Base-by-base conservation (phyloP, 2,797 vertebrate genomes). In the Eutrigla gurnardus region DNA sequence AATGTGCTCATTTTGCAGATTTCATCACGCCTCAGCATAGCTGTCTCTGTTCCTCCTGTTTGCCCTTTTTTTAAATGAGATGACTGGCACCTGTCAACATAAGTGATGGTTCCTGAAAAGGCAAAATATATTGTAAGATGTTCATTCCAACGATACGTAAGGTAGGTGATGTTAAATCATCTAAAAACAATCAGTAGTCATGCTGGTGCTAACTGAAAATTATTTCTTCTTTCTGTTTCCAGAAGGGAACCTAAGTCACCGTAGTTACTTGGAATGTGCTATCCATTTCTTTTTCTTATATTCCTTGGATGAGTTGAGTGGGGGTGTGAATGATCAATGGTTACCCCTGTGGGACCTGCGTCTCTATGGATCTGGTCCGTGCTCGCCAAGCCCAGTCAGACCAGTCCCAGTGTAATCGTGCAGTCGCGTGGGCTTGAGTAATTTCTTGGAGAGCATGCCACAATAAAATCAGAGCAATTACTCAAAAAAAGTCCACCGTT, bases 381-480 rank as follows among this genome's bases (percentile, higher is more conserved):
- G 53, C 75, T 83, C 55, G 53, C 69, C 82, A 82, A 86, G 39
- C 62, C 62, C 60, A 71, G 66, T 80, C 74, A 78, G 67, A 67
- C 39, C 64, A 80, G 66, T 70, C 45, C 70, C 71, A 71, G 65
- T 89, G 84, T 84, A 80, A 82, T 81, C 57, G 52, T 59, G 65
- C 52, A 42, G 52, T 50, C 46, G 59, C 52, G 59, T 73, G 40
- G 65, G 62, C 63, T 70, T 55, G 37, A 81, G 77, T 85, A 88
- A 87, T 87, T 89, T 88, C 69, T 76, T 70, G 45, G 62, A 82
- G 60, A 57, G 65, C 68, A 79, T 9, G 14, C 46, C 58, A 80
- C 58, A 80, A 57, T 81, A 63, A 83, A 86, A 84, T 83, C 73
- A 71, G 73, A 86, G 82, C 77, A 86, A 85, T 91, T 89, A 88